Percentiles rank a stretch among this genome's conserved stretches.
phyloP scores from a whole-genome alignment of 2,113 vertebrate species.

The Strigops habroptila region DNA sequence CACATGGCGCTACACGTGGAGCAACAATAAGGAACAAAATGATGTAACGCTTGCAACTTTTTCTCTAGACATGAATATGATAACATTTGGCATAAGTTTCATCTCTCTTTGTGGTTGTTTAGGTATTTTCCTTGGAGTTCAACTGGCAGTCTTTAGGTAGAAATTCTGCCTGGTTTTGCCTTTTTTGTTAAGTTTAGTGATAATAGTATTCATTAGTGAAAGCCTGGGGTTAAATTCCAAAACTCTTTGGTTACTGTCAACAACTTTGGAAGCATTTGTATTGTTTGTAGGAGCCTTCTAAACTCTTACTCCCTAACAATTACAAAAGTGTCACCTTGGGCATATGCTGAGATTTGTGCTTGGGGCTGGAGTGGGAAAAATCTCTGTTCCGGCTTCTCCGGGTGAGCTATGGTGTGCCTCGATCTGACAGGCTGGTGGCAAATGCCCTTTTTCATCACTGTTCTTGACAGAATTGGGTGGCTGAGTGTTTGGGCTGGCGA shows the following conservation, averaged over 20 bases:
- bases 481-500: neutral
- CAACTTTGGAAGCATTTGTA: neutral
- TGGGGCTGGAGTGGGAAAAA: neutral
- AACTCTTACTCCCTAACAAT: neutral
- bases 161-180: neutral
- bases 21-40: neutral
- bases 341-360: neutral
- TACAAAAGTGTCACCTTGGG: neutral
- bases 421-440: neutral
- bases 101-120: neutral
- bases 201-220: neutral
- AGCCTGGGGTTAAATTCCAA: neutral
- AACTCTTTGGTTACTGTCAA: neutral
- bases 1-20: neutral
- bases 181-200: neutral
- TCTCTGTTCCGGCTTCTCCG: neutral
- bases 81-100: neutral
- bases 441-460: fast-evolving
- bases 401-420: fast-evolving
- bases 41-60: neutral
- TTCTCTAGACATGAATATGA: neutral
- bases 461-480: neutral
- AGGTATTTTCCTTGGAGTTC: neutral
- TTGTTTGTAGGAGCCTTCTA: neutral
- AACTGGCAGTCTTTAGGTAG: neutral